Percentiles rank a stretch among this genome's conserved stretches.
phyloP scores from a whole-genome alignment of 2,888 invertebrate genomes.

The Tipula helvola region DNA sequence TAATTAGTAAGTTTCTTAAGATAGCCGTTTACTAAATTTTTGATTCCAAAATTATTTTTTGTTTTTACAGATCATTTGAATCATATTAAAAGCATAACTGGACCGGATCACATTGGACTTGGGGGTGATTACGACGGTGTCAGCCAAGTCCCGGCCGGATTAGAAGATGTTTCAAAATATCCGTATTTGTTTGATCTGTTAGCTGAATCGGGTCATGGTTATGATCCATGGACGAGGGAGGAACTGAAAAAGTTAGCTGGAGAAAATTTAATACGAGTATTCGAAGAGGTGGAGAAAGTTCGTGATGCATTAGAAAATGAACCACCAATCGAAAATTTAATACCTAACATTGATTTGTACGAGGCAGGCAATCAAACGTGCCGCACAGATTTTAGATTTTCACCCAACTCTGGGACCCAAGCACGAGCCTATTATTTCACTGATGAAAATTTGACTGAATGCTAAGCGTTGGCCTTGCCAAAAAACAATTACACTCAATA shows the following conservation, averaged over 20 bases:
- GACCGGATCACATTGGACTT: conserved; percentile 40
- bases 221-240: conserved; percentile 32
- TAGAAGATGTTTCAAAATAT: conserved; percentile 59
- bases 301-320: not conserved
- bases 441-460: not conserved
- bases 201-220: conserved; percentile 14
- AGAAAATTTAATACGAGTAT: conserved; percentile 37
- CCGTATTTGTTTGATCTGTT: conserved; percentile 56
- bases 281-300: conserved; percentile 34
- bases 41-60: not conserved
- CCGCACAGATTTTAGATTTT: not conserved
- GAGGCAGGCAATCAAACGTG: not conserved
- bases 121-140: conserved; percentile 41
- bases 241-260: conserved; percentile 39
- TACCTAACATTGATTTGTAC: conserved; percentile 6
- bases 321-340: not conserved
- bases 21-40: not conserved
- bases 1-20: conserved; percentile 41
- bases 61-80: conserved; percentile 38
- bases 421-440: not conserved
- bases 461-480: not conserved
- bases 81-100: conserved; percentile 37
- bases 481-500: no score
- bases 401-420: not conserved
- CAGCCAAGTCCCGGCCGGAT: conserved; percentile 54